These are phyloP conservation scores for Limnephilus auricula DNA, from an alignment of 2,888 invertebrate genomes.

Conservation along the genomic window DNA sequence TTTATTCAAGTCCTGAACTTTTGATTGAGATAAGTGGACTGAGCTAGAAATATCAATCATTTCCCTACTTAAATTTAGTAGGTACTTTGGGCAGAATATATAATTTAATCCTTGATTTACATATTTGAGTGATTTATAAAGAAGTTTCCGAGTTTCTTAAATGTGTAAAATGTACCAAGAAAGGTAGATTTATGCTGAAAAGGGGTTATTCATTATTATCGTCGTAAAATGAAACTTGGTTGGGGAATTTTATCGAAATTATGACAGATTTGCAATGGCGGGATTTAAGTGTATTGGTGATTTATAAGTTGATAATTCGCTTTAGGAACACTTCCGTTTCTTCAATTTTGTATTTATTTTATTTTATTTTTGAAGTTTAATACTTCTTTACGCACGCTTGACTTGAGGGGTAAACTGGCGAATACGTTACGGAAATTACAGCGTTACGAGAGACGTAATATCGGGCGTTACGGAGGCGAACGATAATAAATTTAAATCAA, in stretches of 20 bases:
- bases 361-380: no score
- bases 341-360: no score
- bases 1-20: background rate
- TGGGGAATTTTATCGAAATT: background rate
- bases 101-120: background rate
- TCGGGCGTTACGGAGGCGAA: no score
- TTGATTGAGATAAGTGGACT: background rate
- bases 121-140: conserved; percentile 2
- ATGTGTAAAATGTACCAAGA: background rate
- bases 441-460: no score
- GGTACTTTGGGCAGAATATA: background rate
- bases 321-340: background rate
- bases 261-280: background rate
- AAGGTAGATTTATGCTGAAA: background rate
- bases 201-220: background rate
- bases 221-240: background rate
- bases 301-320: background rate
- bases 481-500: no score
- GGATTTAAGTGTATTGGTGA: background rate
- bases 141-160: background rate
- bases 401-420: no score
- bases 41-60: background rate
- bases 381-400: no score
- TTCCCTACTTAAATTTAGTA: background rate
- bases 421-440: no score